Evolutionary conservation across 2,113 vertebrate genomes (phyloP).

Genomic region (Orycteropus afer): DNA sequence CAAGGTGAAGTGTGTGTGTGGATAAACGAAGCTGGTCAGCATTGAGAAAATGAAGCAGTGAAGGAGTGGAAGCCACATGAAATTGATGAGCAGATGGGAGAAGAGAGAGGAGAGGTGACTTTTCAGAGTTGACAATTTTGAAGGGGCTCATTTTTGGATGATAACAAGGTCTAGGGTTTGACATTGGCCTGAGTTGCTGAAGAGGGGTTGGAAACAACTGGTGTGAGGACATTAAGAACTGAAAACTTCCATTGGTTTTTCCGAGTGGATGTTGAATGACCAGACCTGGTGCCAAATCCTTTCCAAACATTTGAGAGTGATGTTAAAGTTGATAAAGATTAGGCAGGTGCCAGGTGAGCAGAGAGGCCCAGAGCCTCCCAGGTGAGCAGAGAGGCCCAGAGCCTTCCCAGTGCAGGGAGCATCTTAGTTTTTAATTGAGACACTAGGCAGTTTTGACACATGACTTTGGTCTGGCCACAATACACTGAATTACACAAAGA

Average conservation of each 20-base stretch:
- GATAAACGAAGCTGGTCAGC: no score
- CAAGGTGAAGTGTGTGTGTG: neutral
- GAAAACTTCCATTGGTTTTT: neutral
- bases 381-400: no score
- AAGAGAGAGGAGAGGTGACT: neutral
- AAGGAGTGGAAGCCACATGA: neutral
- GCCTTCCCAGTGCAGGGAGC: neutral
- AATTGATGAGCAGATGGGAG: neutral
- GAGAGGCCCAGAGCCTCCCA: neutral
- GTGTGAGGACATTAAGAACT: neutral
- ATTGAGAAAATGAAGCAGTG: neutral
- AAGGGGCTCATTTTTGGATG: neutral
- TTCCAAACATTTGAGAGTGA: neutral
- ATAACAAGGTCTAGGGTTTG: neutral
- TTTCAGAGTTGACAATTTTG: neutral
- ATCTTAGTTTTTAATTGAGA: neutral
- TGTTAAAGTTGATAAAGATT: neutral
- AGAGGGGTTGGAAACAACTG: neutral
- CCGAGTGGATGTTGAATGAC: neutral
- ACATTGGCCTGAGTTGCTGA: neutral
- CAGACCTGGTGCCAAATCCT: neutral
- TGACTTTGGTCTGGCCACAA: neutral
- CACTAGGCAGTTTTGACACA: neutral
- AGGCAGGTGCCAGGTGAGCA: neutral
- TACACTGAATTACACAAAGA: neutral